Percentiles rank a stretch among this genome's conserved stretches.
These are phyloP conservation scores for Drosophila mimetica DNA, from an alignment of 2,888 invertebrate genomes.

Conservation along the genomic window DNA sequence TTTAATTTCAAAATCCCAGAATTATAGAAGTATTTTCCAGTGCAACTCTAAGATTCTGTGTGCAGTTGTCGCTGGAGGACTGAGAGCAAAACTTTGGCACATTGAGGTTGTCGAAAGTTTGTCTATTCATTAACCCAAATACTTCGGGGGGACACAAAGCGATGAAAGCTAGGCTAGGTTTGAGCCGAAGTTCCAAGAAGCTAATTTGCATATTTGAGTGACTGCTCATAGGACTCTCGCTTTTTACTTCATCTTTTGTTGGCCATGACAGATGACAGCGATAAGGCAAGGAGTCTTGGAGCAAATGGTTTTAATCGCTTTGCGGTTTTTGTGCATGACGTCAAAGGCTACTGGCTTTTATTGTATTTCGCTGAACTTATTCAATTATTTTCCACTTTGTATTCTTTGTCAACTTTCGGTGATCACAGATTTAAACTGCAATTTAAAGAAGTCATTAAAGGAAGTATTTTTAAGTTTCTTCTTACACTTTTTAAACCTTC, in stretches of 20 bases:
- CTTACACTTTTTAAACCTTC: not conserved
- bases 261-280: conserved; percentile 47
- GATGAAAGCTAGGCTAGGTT: conserved; percentile 25
- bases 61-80: conserved; percentile 40
- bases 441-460: not conserved
- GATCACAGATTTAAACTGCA: not conserved
- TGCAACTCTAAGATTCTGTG: conserved; percentile 9
- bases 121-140: conserved; percentile 79
- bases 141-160: conserved; percentile 29
- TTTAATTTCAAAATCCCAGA: not conserved
- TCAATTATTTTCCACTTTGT: not conserved
- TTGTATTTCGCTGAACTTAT: conserved; percentile 10
- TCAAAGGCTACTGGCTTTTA: conserved; percentile 16
- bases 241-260: conserved; percentile 26
- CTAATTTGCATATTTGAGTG: conserved; percentile 79
- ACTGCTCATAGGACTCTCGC: conserved; percentile 41
- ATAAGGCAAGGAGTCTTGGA: conserved; percentile 33
- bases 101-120: conserved; percentile 77
- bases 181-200: conserved; percentile 64
- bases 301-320: conserved; percentile 32
- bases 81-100: conserved; percentile 67
- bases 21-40: not conserved
- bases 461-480: not conserved
- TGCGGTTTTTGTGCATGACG: conserved; percentile 18
- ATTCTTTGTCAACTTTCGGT: not conserved